Evolutionary conservation across 2,113 vertebrate genomes (phyloP).

Genomic region (Polypterus bichir): DNA sequence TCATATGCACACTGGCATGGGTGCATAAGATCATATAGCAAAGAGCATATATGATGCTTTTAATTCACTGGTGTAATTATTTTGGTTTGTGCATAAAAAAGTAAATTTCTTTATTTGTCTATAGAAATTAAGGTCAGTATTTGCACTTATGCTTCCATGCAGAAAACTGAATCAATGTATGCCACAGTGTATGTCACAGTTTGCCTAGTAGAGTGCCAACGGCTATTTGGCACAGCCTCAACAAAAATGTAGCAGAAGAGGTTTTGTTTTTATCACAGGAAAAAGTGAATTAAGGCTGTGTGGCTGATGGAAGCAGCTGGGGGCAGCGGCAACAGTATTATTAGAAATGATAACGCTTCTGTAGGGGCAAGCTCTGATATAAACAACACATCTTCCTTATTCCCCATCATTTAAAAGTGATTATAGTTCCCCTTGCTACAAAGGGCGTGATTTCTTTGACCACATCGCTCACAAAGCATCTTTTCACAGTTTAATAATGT

Average conservation of each 20-base stretch:
- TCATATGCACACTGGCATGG: conserved; percentile 16
- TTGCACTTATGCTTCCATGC: too few relatives aligned
- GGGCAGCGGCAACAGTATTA: conserved; percentile 14
- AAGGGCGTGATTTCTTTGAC: too few relatives aligned
- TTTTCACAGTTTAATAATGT: too few relatives aligned
- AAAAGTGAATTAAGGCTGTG: conserved; percentile 4
- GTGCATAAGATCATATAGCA: not conserved
- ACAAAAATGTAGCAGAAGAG: conserved; percentile 27
- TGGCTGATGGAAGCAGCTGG: conserved; percentile 21
- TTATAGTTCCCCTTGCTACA: too few relatives aligned
- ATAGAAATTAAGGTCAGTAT: too few relatives aligned
- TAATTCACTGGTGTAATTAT: not conserved
- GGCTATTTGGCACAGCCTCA: conserved; percentile 9
- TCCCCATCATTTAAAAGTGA: too few relatives aligned
- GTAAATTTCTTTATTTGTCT: too few relatives aligned
- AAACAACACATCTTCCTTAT: too few relatives aligned
- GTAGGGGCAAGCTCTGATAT: not conserved
- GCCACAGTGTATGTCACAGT: too few relatives aligned
- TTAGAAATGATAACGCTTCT: conserved; percentile 14
- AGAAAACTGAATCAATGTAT: too few relatives aligned
- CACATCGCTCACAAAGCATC: too few relatives aligned
- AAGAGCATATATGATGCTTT: not conserved
- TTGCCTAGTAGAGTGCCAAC: not conserved
- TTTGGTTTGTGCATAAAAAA: not conserved
- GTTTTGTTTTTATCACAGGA: conserved; percentile 19